These are phyloP conservation scores for Drosophila gunungcola DNA, from an alignment of 1,140 invertebrate genomes.

Conservation along the genomic window DNA sequence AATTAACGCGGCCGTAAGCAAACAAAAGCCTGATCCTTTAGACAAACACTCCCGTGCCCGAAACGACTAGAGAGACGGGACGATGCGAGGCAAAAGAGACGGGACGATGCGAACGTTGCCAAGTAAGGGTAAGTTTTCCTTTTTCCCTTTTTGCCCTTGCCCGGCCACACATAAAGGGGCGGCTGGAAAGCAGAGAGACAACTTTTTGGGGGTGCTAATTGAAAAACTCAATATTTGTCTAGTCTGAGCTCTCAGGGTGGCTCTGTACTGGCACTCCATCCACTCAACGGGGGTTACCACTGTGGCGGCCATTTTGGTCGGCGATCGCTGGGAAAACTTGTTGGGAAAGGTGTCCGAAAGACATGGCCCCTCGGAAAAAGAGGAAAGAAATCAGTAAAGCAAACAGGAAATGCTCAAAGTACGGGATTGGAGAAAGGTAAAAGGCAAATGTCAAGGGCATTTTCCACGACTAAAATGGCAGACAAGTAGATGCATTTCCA, in stretches of 20 bases:
- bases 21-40: slow-evolving; percentile 79
- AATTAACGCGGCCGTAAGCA: slow-evolving; percentile 79
- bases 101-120: slow-evolving; percentile 5
- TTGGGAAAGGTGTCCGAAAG: slow-evolving; percentile 40
- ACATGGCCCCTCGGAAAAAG: slow-evolving; percentile 32
- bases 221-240: slow-evolving; percentile 81
- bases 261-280: slow-evolving; percentile 12
- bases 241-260: slow-evolving; percentile 56
- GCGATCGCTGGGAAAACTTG: slow-evolving; percentile 60
- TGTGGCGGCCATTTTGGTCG: slow-evolving; percentile 63
- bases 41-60: slow-evolving; percentile 61
- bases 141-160: not conserved
- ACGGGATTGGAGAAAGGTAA: slow-evolving; percentile 39
- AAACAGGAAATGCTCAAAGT: slow-evolving; percentile 61
- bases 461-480: slow-evolving; percentile 26
- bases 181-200: slow-evolving; percentile 16
- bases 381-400: slow-evolving; percentile 73
- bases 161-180: slow-evolving; percentile 13
- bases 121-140: slow-evolving; percentile 35
- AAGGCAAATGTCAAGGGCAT: slow-evolving; percentile 73
- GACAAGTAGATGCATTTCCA: slow-evolving; percentile 19
- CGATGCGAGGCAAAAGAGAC: slow-evolving; percentile 8
- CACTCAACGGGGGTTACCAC: slow-evolving; percentile 23
- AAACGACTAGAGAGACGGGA: slow-evolving; percentile 2
- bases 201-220: slow-evolving; percentile 74